phyloP scores from a whole-genome alignment of 1,140 invertebrate species.

The Sipha flava region DNA sequence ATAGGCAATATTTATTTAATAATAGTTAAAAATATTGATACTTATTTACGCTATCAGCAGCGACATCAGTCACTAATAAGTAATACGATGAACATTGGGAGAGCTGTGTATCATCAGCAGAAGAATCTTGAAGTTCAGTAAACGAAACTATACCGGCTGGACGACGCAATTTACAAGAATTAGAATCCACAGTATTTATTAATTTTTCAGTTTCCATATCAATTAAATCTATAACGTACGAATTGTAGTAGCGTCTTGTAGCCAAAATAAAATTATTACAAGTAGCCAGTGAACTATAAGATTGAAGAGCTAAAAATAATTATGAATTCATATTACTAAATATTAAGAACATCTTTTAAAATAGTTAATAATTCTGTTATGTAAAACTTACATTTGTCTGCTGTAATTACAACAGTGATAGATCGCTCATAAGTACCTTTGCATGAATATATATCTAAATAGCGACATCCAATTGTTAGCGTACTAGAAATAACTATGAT shows the following conservation, averaged over 20 bases:
- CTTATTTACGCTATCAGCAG: neutral
- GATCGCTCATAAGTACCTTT: neutral
- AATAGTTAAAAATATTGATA: neutral
- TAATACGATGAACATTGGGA: neutral
- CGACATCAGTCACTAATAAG: neutral
- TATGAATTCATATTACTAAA: neutral
- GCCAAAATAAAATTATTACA: conserved; percentile 6
- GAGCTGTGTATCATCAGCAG: neutral
- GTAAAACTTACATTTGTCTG: conserved; percentile 9
- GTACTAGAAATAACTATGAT: neutral
- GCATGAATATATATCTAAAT: neutral
- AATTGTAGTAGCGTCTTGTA: neutral
- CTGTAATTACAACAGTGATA: neutral
- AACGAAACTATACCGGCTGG: neutral
- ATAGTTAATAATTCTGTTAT: too few species aligned
- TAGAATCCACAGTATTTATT: neutral
- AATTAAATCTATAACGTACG: neutral
- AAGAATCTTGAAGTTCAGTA: neutral
- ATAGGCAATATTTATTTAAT: neutral
- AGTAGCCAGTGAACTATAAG: neutral
- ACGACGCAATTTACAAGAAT: neutral
- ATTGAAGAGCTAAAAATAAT: neutral
- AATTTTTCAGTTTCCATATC: neutral
- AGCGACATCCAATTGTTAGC: neutral
- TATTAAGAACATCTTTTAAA: neutral